Evolutionary conservation across 2,888 invertebrate species (phyloP).

Genomic region (Chirona hameri): DNA sequence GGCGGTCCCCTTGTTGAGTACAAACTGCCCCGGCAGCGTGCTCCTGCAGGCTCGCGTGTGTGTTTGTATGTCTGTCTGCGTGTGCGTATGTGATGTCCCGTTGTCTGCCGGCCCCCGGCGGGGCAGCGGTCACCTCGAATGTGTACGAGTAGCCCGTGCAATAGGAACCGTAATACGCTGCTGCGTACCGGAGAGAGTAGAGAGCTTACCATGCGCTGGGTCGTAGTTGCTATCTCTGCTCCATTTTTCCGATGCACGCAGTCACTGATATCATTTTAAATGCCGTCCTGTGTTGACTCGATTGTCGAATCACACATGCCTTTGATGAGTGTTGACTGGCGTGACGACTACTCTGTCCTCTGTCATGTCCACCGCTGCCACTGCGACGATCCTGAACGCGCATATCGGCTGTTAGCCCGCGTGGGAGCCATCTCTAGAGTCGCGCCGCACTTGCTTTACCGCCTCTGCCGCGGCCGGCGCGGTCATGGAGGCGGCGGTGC

Average conservation of each 20-base stretch:
- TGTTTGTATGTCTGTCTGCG: neutral
- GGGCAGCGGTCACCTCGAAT: neutral
- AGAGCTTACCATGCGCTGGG: neutral
- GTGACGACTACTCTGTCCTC: no score
- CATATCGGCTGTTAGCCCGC: no score
- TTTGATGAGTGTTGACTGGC: no score
- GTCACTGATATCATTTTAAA: neutral
- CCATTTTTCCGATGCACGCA: neutral
- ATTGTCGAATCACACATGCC: no score
- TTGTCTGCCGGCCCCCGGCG: neutral
- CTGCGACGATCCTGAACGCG: no score
- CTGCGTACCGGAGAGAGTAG: conserved; percentile 8
- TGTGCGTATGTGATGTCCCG: neutral
- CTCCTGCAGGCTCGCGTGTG: neutral
- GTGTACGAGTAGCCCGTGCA: conserved; percentile 12
- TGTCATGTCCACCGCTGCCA: no score
- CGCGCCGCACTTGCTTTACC: no score
- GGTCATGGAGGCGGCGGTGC: neutral
- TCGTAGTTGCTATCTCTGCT: neutral
- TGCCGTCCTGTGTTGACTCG: no score
- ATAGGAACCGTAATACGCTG: neutral
- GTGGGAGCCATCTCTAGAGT: no score
- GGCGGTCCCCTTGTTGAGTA: neutral
- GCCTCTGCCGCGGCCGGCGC: no score
- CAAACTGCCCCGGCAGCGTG: neutral